phyloP scores from a whole-genome alignment of 2,888 invertebrate genomes.

The Drosophila greeni region DNA sequence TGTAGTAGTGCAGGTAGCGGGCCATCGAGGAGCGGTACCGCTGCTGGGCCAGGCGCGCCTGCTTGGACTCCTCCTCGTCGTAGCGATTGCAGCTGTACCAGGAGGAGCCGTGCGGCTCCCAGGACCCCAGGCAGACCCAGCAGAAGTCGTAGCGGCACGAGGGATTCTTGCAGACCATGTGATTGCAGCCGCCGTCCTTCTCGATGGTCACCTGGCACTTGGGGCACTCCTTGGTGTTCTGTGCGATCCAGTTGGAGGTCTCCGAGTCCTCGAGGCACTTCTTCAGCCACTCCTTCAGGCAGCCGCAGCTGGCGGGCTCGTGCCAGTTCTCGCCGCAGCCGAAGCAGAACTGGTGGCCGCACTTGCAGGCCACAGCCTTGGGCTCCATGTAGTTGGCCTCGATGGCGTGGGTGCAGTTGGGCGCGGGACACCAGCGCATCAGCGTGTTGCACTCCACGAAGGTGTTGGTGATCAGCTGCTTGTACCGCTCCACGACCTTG shows the following conservation, averaged over 20 bases:
- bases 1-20: conserved; percentile 98
- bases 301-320: conserved; percentile 96
- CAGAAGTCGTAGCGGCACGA: conserved; percentile 99
- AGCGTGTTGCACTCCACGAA: conserved; percentile 99
- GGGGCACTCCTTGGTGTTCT: conserved; percentile 99
- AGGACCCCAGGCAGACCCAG: conserved; percentile 99
- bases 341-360: conserved; percentile 96
- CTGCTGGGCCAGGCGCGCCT: conserved; percentile 97
- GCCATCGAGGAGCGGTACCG: conserved; percentile 94
- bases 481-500: conserved; percentile 94
- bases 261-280: conserved; percentile 99
- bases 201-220: conserved; percentile 97
- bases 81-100: conserved; percentile 99
- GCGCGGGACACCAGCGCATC: conserved; percentile 98
- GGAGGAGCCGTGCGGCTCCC: conserved; percentile 98
- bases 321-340: conserved; percentile 98
- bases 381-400: conserved; percentile 94
- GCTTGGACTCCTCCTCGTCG: conserved; percentile 97
- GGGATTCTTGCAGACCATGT: conserved; percentile 99
- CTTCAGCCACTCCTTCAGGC: conserved; percentile 96
- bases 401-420: conserved; percentile 97
- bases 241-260: conserved; percentile 99
- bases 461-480: conserved; percentile 98
- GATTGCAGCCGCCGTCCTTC: conserved; percentile 99
- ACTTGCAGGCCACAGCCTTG: conserved; percentile 94